These are phyloP conservation scores for Cephalopholis sonnerati DNA, from an alignment of 2,113 vertebrate genomes.

Conservation along the genomic window DNA sequence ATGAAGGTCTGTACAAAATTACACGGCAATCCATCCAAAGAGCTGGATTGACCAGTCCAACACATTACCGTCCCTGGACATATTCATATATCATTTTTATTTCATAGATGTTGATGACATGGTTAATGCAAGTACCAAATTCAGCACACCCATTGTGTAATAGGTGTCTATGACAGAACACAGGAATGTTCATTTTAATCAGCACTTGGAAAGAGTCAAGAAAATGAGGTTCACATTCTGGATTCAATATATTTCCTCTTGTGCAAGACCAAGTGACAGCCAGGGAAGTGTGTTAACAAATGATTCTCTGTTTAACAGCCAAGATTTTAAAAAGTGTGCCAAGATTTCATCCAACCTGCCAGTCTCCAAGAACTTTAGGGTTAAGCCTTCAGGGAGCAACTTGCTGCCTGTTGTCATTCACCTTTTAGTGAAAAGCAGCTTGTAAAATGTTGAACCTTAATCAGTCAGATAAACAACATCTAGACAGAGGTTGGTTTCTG, in stretches of 20 bases:
- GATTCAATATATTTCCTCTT: not conserved
- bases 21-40: not conserved
- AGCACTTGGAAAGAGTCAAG: no score
- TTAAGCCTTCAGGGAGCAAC: not conserved
- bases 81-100: not conserved
- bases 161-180: not conserved
- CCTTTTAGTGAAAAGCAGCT: not conserved
- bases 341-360: not conserved
- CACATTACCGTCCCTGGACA: not conserved
- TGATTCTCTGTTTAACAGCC: not conserved
- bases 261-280: no score
- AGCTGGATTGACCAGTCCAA: not conserved
- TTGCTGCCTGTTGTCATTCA: not conserved
- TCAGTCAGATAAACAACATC: not conserved
- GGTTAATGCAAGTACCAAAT: not conserved
- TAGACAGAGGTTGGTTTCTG: not conserved
- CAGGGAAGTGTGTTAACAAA: not conserved
- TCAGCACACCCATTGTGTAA: not conserved
- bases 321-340: not conserved
- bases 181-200: not conserved
- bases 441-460: not conserved
- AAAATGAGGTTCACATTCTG: not conserved
- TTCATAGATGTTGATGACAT: not conserved
- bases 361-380: not conserved
- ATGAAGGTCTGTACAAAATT: not conserved